These are phyloP conservation scores for Serripes groenlandicus DNA, from an alignment of 2,888 invertebrate genomes.

Conservation along the genomic window DNA sequence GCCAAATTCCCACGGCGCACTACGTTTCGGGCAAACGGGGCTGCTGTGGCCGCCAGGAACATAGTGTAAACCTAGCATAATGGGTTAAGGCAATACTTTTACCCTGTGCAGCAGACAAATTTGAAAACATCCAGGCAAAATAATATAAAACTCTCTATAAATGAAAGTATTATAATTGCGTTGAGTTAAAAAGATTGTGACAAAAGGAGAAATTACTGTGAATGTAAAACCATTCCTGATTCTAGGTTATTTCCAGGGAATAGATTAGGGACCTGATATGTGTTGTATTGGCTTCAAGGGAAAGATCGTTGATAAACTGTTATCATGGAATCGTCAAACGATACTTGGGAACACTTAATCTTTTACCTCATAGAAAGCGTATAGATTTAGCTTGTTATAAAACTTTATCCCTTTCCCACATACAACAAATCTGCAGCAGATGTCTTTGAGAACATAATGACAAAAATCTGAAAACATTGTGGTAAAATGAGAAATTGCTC, in stretches of 20 bases:
- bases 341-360: too few species aligned
- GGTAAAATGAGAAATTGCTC: background rate
- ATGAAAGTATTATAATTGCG: too few species aligned
- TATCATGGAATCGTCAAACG: background rate
- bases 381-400: too few species aligned
- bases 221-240: background rate
- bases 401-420: too few species aligned
- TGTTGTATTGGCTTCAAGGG: constrained; percentile 1
- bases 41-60: background rate
- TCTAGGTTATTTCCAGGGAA: constrained; percentile 11
- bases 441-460: too few species aligned
- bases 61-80: background rate
- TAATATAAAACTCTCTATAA: too few species aligned
- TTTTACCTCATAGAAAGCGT: too few species aligned
- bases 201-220: background rate
- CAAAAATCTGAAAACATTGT: background rate
- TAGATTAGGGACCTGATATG: constrained; percentile 9
- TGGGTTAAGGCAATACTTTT: too few species aligned
- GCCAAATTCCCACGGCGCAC: background rate
- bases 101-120: too few species aligned
- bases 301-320: constrained; percentile 6
- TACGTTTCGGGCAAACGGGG: background rate
- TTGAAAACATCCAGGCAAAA: too few species aligned
- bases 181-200: background rate
- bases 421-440: too few species aligned